Conservation (phyloP, 2,797 vertebrate genomes). For the Hemibagrus guttatus region DNA sequence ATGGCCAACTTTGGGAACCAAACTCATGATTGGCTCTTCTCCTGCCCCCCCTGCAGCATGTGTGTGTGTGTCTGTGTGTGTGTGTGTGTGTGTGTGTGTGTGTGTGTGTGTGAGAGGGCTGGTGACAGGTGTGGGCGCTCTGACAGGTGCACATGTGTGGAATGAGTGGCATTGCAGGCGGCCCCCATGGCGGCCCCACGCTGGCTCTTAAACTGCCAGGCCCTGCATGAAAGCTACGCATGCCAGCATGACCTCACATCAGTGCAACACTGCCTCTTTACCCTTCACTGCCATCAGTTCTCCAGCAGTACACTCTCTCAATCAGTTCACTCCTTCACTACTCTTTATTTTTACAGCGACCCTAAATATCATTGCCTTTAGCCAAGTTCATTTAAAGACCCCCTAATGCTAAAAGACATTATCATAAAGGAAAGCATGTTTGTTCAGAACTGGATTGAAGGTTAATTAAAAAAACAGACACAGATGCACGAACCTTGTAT, state of each 20-base stretch:
- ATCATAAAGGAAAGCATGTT: background rate
- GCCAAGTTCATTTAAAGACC: conserved; percentile 32
- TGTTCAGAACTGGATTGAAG: background rate
- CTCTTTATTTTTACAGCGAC: conserved; percentile 28
- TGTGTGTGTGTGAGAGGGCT: conserved; percentile 33
- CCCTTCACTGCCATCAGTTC: conserved; percentile 37
- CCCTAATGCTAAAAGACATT: background rate
- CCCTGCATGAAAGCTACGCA: conserved; percentile 64
- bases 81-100: conserved; percentile 31
- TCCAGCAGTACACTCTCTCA: background rate
- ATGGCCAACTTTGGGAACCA: conserved; percentile 47
- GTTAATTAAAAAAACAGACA: background rate
- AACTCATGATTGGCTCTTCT: conserved; percentile 46
- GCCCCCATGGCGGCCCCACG: conserved; percentile 64
- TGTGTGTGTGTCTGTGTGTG: background rate
- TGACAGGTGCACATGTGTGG: conserved; percentile 81
- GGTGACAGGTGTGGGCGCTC: conserved; percentile 64
- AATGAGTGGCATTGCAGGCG: conserved; percentile 75
- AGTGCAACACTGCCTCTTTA: conserved; percentile 50
- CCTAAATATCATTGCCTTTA: conserved; percentile 29
- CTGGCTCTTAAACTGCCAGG: conserved; percentile 76
- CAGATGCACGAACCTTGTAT: background rate
- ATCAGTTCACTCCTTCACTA: conserved; percentile 36
- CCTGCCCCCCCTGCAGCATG: conserved; percentile 11
- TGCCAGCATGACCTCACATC: conserved; percentile 57